Conservation (phyloP, 2,888 invertebrate genomes). For the Drosophila multiciliata region DNA sequence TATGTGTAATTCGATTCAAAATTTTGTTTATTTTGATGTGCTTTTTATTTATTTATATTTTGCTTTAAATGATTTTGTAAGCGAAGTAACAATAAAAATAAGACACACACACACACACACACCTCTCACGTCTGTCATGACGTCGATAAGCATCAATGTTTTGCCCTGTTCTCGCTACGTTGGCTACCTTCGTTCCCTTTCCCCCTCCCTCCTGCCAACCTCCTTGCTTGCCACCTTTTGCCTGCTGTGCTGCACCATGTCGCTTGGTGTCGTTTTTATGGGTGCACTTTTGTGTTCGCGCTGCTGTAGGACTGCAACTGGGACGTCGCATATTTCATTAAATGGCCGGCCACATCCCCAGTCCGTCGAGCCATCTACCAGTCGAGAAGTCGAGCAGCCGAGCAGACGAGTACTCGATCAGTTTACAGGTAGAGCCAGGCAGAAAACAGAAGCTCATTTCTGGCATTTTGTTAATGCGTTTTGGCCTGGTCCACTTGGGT, state of each 20-base stretch:
- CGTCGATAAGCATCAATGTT: conserved; percentile 83
- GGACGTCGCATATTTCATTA: conserved; percentile 80
- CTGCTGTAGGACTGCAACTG: conserved; percentile 39
- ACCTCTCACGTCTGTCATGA: conserved; percentile 68
- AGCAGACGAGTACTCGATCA: conserved; percentile 11
- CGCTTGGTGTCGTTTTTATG: conserved; percentile 81
- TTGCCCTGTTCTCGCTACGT: conserved; percentile 57
- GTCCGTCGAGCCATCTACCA: conserved; percentile 9
- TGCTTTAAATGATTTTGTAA: neutral
- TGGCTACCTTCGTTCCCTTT: conserved; percentile 14
- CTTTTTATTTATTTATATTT: neutral
- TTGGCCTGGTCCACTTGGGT: conserved; percentile 39
- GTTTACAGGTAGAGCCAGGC: conserved; percentile 44
- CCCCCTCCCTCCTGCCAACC: neutral
- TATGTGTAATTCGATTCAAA: neutral
- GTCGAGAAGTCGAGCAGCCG: conserved; percentile 10
- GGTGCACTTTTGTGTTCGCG: conserved; percentile 76
- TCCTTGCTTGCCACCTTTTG: conserved; percentile 22
- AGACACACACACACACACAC: neutral
- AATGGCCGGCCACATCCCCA: conserved; percentile 48
- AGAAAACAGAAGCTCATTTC: conserved; percentile 83
- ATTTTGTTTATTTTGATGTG: neutral
- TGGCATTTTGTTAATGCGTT: conserved; percentile 81
- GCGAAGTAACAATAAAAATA: neutral
- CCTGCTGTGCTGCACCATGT: conserved; percentile 53